phyloP scores from a whole-genome alignment of 2,888 invertebrate species.

The Malthinus seriepunctatus region DNA sequence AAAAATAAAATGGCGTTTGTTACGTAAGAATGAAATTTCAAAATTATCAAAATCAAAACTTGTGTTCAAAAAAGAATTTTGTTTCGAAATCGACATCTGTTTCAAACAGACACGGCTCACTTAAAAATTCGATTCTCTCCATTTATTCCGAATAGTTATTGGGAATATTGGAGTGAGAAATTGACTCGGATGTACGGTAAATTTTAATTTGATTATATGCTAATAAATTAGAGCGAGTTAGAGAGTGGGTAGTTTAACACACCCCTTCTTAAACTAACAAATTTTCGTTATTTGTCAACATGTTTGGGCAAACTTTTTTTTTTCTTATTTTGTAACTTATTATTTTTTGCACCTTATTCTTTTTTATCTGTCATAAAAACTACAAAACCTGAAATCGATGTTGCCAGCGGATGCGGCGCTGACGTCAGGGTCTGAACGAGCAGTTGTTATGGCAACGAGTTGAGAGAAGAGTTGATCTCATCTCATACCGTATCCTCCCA shows the following conservation, averaged over 20 bases:
- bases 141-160: slow-evolving; percentile 8
- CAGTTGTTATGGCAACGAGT: slow-evolving; percentile 43
- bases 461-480: slow-evolving; percentile 42
- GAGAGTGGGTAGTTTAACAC: not conserved
- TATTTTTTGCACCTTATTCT: not conserved
- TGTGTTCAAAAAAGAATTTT: not conserved
- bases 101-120: slow-evolving; percentile 17
- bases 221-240: slow-evolving; percentile 12
- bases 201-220: slow-evolving; percentile 22
- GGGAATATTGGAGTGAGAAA: slow-evolving; percentile 13
- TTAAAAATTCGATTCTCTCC: slow-evolving; percentile 23
- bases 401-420: slow-evolving; percentile 43
- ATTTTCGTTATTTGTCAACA: not conserved
- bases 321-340: too few relatives aligned
- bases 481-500: slow-evolving; percentile 23
- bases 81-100: slow-evolving; percentile 24
- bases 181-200: slow-evolving; percentile 22
- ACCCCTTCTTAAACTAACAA: not conserved
- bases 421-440: slow-evolving; percentile 48
- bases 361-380: slow-evolving; percentile 27
- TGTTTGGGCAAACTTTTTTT: not conserved
- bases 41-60: too few relatives aligned
- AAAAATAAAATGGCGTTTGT: slow-evolving; percentile 32
- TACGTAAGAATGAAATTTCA: not conserved
- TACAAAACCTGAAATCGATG: slow-evolving; percentile 47